These are phyloP conservation scores for Zeugodacus cucurbitae DNA, from an alignment of 1,140 invertebrate species.

Conservation along the genomic window DNA sequence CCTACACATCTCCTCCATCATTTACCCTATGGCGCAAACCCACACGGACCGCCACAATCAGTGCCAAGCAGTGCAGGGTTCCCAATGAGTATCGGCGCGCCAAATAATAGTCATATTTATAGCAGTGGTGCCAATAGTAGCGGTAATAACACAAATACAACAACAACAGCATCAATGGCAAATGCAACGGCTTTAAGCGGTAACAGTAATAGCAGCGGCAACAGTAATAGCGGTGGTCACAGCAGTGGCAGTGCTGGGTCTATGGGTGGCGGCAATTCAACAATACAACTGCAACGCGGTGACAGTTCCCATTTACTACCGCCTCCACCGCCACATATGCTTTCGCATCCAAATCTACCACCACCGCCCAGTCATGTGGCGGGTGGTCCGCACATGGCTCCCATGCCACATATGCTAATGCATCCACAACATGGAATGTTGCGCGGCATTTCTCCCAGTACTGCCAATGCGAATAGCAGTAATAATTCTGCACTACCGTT, in stretches of 20 bases:
- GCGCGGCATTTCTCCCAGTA: conserved; percentile 46
- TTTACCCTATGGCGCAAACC: conserved; percentile 64
- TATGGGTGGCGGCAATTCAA: background rate
- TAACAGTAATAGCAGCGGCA: conserved; percentile 17
- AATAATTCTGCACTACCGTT: conserved; percentile 47
- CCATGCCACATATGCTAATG: conserved; percentile 52
- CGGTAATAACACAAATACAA: background rate
- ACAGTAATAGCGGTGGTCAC: conserved; percentile 38
- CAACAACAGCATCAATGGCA: background rate
- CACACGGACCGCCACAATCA: conserved; percentile 63
- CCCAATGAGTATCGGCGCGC: background rate
- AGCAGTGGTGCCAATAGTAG: conserved; percentile 8
- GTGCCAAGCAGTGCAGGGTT: background rate
- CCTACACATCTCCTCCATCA: conserved; percentile 39
- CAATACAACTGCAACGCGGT: background rate
- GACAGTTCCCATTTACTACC: conserved; percentile 48
- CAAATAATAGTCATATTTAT: conserved; percentile 41
- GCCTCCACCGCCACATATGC: conserved; percentile 51
- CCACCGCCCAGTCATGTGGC: conserved; percentile 46
- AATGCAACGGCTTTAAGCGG: conserved; percentile 1
- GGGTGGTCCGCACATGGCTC: conserved; percentile 43
- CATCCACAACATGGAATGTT: conserved; percentile 47
- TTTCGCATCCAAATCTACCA: conserved; percentile 50
- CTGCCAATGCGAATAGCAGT: conserved; percentile 46
- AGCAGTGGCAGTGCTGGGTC: conserved; percentile 26